phyloP scores from a whole-genome alignment of 1,140 invertebrate genomes.

The Lucilia sericata region DNA sequence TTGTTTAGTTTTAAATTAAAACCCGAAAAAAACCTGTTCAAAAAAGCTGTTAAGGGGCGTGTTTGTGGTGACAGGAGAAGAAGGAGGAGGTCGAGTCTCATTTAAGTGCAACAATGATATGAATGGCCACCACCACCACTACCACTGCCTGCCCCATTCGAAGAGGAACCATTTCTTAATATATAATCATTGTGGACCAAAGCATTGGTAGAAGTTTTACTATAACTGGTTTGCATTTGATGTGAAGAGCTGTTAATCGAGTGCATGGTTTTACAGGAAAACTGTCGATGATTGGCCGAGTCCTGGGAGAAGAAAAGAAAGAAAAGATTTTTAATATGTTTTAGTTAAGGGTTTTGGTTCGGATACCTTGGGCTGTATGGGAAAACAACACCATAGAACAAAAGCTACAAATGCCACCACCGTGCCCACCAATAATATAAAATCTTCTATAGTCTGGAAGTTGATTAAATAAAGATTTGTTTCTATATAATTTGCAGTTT shows the following conservation, averaged over 20 bases:
- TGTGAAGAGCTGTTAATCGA: slow-evolving; percentile 44
- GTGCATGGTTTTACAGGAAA: slow-evolving; percentile 47
- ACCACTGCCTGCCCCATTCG: background rate
- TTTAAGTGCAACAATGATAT: slow-evolving; percentile 48
- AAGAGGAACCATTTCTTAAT: slow-evolving; percentile 38
- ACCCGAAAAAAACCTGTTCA: background rate
- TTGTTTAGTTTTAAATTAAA: background rate
- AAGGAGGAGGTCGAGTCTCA: no score
- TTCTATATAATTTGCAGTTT: background rate
- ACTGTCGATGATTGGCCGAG: slow-evolving; percentile 45
- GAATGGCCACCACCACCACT: slow-evolving; percentile 27
- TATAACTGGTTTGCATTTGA: slow-evolving; percentile 45
- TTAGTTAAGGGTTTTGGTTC: no score
- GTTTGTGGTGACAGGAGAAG: no score
- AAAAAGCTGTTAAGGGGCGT: background rate
- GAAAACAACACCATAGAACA: slow-evolving; percentile 75
- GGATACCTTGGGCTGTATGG: slow-evolving; percentile 72
- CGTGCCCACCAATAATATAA: slow-evolving; percentile 74
- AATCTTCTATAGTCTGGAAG: slow-evolving; percentile 73
- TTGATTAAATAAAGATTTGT: background rate
- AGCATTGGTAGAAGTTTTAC: slow-evolving; percentile 38
- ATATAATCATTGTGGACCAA: slow-evolving; percentile 45
- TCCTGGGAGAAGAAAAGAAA: background rate
- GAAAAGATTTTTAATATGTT: no score
- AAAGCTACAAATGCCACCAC: slow-evolving; percentile 75